These are phyloP conservation scores for Origma solitaria DNA, from an alignment of 2,113 vertebrate species.

Conservation along the genomic window DNA sequence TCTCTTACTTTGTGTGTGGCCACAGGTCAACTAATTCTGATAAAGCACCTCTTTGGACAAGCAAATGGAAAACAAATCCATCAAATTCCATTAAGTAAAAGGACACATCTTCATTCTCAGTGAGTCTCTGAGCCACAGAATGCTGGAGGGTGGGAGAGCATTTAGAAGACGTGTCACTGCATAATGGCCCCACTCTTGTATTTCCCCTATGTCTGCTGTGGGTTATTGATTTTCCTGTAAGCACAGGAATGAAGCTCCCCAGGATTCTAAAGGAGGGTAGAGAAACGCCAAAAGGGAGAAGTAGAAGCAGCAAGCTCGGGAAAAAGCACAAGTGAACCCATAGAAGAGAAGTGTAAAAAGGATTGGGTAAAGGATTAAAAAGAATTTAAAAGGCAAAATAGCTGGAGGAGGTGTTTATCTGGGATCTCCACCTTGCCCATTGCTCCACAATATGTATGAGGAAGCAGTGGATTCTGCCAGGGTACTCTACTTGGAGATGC, in stretches of 20 bases:
- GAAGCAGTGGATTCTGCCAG: not conserved
- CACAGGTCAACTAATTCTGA: not conserved
- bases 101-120: not conserved
- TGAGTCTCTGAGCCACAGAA: not conserved
- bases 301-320: not conserved
- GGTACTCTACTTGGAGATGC: not conserved
- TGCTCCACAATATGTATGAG: not conserved
- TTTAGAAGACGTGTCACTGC: not conserved
- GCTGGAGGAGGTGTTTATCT: not conserved
- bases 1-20: not conserved
- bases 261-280: not conserved
- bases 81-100: not conserved
- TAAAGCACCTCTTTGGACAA: not conserved
- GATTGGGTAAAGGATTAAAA: not conserved
- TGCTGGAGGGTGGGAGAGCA: not conserved
- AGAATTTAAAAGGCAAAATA: not conserved
- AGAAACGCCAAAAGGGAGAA: not conserved
- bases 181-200: not conserved
- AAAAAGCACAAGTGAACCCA: not conserved
- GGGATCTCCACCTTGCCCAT: not conserved
- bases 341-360: not conserved
- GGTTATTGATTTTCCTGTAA: not conserved
- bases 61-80: not conserved
- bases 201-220: not conserved
- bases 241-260: accelerated